Base-by-base conservation (phyloP, 2,113 vertebrate genomes). In the Erpornis zantholeuca region DNA sequence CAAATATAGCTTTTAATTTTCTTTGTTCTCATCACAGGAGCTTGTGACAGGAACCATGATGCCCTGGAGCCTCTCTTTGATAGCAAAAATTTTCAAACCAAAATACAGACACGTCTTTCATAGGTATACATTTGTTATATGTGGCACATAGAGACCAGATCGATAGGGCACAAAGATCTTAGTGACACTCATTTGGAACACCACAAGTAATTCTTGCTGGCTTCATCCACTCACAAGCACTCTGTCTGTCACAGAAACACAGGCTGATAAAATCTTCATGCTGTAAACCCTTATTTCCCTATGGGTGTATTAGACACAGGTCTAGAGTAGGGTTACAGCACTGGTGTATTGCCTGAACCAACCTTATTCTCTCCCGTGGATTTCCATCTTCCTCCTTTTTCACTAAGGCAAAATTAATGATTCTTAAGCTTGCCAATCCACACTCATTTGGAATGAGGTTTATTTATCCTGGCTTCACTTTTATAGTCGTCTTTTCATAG, bases 381-480 rank as follows among this genome's bases (percentile, higher is more conserved):
- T 95, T 96, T 90, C 50, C 60, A 93, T 94, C 85, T 91, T 93
- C 66, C 75, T 96, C 50, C 54, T 88, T 89, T 93, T 96, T 90
- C 93, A 86, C 68, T 65, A 76, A 57, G 50, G 44, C 70, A 88
- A 95, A 96, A 94, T 31, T 92, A 95, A 96, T 70, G 82, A 82
- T 83, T 75, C 90, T 63, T 91, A 88, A 91, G 63, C 87, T 95
- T 93, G 84, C 92, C 93, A 97, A 90, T 80, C 24, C 87, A 90
- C 79, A 68, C 71, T 91, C 75, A 75, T 86, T 95, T 95, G 63
- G 82, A 96, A 77, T 86, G 59, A 92, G 76, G 52, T 95, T 93
- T 96, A 92, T 97, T 95, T 97, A 93, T 90, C 47, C 90, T 97
- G 94, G 95, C 93, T 83, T 94, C 2, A 7, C 52, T 86, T 88